Conservation (phyloP, 2,797 vertebrate species). For the Tokudaia tokunoshimensis region DNA sequence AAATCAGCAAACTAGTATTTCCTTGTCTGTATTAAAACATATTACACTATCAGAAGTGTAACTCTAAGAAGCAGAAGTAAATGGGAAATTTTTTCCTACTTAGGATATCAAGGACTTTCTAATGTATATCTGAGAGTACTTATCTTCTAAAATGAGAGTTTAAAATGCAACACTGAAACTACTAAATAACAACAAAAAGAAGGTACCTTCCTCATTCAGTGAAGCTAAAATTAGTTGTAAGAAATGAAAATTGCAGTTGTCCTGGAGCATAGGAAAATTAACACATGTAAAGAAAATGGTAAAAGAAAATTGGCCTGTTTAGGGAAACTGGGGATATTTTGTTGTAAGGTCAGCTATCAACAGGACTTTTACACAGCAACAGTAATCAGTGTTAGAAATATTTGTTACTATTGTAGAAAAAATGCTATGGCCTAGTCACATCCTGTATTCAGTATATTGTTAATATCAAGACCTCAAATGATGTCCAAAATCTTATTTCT, state of each 20-base stretch:
- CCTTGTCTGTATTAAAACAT: slow-evolving; percentile 48
- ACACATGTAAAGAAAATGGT: slow-evolving; percentile 37
- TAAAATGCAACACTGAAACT: neutral
- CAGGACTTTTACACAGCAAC: slow-evolving; percentile 18
- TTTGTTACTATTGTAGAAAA: slow-evolving; percentile 56
- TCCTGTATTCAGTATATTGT: neutral
- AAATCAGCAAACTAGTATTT: slow-evolving; percentile 45
- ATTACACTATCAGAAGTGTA: slow-evolving; percentile 30
- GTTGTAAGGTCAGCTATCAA: slow-evolving; percentile 47
- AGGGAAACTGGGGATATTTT: slow-evolving; percentile 42
- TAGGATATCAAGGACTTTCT: slow-evolving; percentile 20
- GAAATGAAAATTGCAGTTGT: slow-evolving; percentile 54
- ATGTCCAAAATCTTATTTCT: slow-evolving; percentile 3
- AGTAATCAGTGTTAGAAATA: slow-evolving; percentile 14
- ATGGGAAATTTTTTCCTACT: neutral
- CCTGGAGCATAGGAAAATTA: slow-evolving; percentile 50
- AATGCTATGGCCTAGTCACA: neutral
- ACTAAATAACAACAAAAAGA: neutral
- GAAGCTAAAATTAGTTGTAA: slow-evolving; percentile 63
- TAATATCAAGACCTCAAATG: slow-evolving; percentile 3
- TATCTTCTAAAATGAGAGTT: slow-evolving; percentile 32
- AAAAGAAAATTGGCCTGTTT: slow-evolving; percentile 60
- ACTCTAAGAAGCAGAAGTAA: slow-evolving; percentile 51
- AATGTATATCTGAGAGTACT: slow-evolving; percentile 37
- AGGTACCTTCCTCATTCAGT: slow-evolving; percentile 1